phyloP scores from a whole-genome alignment of 2,113 vertebrate genomes.

The Cepphus grylle region DNA sequence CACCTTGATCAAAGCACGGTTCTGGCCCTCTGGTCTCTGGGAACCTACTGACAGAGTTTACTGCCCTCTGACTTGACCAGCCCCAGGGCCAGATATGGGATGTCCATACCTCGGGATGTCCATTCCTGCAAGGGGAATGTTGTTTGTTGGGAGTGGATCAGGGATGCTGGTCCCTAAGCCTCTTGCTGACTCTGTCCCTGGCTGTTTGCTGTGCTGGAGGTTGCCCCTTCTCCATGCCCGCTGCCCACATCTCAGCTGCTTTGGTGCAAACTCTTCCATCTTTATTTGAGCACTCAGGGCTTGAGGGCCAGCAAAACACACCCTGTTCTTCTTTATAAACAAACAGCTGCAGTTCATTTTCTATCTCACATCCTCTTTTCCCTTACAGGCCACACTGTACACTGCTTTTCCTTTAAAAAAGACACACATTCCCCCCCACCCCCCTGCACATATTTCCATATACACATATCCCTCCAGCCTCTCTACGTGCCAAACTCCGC shows the following conservation, averaged over 20 bases:
- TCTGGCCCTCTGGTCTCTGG: background rate
- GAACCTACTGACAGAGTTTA: background rate
- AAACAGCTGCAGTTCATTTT: background rate
- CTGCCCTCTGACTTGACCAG: background rate
- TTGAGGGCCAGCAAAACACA: background rate
- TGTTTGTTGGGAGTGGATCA: background rate
- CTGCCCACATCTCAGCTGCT: background rate
- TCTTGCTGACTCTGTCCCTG: background rate
- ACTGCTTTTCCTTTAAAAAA: background rate
- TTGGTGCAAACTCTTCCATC: background rate
- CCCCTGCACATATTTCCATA: background rate
- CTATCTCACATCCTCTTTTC: background rate
- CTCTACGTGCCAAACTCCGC: background rate
- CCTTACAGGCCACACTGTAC: background rate
- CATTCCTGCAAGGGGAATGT: accelerated
- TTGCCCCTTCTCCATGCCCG: background rate
- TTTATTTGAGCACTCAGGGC: background rate
- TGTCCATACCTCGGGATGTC: background rate
- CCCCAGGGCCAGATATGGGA: background rate
- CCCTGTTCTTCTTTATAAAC: background rate
- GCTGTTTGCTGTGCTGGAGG: background rate
- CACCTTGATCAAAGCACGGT: background rate
- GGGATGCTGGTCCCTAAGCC: background rate
- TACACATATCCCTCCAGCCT: background rate
- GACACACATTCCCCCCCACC: too few relatives aligned